Percentiles rank a stretch among this genome's conserved stretches.
Evolutionary conservation across 2,113 vertebrate genomes (phyloP).

Genomic region (Carlito syrichta): DNA sequence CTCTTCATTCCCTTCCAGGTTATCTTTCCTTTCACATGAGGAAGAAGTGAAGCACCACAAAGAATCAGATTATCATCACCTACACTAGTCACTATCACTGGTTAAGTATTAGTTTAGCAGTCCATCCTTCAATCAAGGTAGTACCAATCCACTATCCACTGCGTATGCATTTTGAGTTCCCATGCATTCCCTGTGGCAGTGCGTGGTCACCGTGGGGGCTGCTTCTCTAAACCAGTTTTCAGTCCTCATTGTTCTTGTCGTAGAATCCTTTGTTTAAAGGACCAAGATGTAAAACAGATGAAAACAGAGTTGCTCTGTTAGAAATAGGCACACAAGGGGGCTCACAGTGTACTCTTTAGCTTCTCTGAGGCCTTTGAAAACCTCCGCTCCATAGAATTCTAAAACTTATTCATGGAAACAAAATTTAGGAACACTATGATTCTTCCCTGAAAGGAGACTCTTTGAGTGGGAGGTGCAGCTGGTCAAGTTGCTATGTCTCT

Average conservation of each 20-base stretch:
- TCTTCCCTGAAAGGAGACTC: background rate
- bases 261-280: constrained; percentile 67
- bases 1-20: constrained; percentile 2
- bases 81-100: background rate
- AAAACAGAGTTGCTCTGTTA: constrained; percentile 40
- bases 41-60: constrained; percentile 30
- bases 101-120: background rate
- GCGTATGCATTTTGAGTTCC: background rate
- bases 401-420: background rate
- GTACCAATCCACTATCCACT: background rate
- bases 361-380: background rate
- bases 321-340: background rate
- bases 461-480: background rate
- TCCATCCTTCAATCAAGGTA: background rate
- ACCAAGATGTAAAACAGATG: constrained; percentile 72
- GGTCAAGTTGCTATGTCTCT: background rate
- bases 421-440: background rate
- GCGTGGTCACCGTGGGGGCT: constrained; percentile 46
- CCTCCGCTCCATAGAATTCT: background rate
- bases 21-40: constrained; percentile 24
- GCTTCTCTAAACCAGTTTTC: constrained; percentile 46
- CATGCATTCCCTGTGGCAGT: background rate
- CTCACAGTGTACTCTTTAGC: background rate
- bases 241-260: constrained; percentile 56
- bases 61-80: constrained; percentile 21